Percentiles rank a stretch among this genome's conserved stretches.
Conservation (phyloP, 1,140 invertebrate species). For the Harpegnathos saltator region DNA sequence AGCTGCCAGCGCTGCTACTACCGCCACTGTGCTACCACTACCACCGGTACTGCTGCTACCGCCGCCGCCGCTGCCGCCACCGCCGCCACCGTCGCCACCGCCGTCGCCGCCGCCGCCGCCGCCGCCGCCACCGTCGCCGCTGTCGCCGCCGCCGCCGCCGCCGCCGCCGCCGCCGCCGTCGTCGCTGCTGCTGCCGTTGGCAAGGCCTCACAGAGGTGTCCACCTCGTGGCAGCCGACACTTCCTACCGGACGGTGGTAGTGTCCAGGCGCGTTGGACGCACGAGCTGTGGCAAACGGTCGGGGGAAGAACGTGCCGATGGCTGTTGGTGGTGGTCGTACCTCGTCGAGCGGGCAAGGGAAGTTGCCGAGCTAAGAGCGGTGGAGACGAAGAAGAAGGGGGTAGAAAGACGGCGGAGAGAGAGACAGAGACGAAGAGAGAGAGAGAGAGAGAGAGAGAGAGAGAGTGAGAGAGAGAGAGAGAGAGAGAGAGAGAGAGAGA, state of each 20-base stretch:
- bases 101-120: constrained; percentile 1
- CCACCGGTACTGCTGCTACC: constrained; percentile 41
- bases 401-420: neutral
- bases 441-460: constrained; percentile 37
- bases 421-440: too few relatives aligned
- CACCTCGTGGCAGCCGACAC: constrained; percentile 74
- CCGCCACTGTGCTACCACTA: constrained; percentile 53
- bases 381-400: neutral
- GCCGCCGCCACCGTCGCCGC: constrained; percentile 4
- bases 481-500: constrained; percentile 50
- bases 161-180: constrained; percentile 23
- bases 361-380: constrained; percentile 29
- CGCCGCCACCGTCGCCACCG: constrained; percentile 2
- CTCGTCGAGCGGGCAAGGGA: constrained; percentile 6
- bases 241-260: constrained; percentile 74
- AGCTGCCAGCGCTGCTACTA: constrained; percentile 65
- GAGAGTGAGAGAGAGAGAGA: constrained; percentile 43
- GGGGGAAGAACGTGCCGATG: constrained; percentile 56
- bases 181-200: constrained; percentile 56
- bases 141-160: constrained; percentile 5
- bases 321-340: constrained; percentile 35
- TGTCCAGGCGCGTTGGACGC: constrained; percentile 69
- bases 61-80: constrained; percentile 9
- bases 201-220: constrained; percentile 71
- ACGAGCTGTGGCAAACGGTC: constrained; percentile 56